Evolutionary conservation across 2,888 invertebrate genomes (phyloP).

Genomic region (Leucozona laternaria): DNA sequence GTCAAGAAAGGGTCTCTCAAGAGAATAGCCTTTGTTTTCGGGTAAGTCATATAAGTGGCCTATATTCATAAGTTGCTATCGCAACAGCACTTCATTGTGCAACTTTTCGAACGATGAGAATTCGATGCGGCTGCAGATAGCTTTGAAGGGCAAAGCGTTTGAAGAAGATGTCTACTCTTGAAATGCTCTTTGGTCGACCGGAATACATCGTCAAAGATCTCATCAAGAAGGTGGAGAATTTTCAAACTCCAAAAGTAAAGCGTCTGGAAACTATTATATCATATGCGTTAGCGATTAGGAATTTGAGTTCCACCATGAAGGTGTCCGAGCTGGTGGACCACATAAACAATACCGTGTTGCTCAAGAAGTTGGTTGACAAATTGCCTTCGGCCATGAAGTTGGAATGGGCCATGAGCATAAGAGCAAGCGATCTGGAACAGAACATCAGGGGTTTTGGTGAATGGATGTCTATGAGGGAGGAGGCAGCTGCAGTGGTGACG

Average conservation of each 20-base stretch:
- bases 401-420: conserved; percentile 60
- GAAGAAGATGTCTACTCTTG: not conserved
- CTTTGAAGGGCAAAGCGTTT: not conserved
- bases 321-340: conserved; percentile 18
- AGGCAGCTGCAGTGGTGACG: conserved; percentile 36
- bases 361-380: conserved; percentile 63
- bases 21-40: no score
- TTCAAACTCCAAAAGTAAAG: no score
- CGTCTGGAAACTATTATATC: no score
- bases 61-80: no score
- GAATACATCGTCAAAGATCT: no score
- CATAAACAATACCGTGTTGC: conserved; percentile 54
- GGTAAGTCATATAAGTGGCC: no score
- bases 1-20: no score
- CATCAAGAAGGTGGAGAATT: no score
- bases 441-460: conserved; percentile 45
- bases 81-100: not conserved
- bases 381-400: conserved; percentile 59
- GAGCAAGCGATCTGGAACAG: not conserved
- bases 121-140: not conserved
- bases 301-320: no score
- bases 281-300: no score
- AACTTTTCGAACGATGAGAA: not conserved
- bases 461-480: conserved; percentile 57
- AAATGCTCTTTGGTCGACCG: no score